Evolutionary conservation across 2,888 invertebrate genomes (phyloP).

Genomic region (Pycnomerus fuliginosus): DNA sequence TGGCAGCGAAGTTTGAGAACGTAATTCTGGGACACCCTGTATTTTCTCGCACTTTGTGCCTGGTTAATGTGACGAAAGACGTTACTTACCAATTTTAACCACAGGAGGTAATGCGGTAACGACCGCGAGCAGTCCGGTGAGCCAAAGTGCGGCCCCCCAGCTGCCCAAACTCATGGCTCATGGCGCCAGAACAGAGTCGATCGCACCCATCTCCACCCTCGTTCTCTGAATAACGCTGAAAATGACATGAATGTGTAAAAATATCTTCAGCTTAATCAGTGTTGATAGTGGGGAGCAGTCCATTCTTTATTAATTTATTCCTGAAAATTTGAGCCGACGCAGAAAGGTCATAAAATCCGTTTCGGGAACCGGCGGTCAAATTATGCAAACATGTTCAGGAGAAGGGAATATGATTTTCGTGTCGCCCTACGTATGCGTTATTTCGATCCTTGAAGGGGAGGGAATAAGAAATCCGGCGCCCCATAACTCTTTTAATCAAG

Average conservation of each 20-base stretch:
- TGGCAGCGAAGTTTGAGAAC: too few species aligned
- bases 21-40: too few species aligned
- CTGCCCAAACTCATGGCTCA: constrained; percentile 47
- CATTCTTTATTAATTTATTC: background rate
- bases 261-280: constrained; percentile 4
- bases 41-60: too few species aligned
- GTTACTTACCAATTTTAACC: constrained; percentile 51
- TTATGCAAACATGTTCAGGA: too few species aligned
- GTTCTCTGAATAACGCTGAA: constrained; percentile 4
- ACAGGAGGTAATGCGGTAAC: constrained; percentile 47
- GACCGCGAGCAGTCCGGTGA: constrained; percentile 45
- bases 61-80: too few species aligned
- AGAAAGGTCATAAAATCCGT: too few species aligned
- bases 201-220: constrained; percentile 8
- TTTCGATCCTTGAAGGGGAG: too few species aligned
- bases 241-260: constrained; percentile 10
- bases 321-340: constrained; percentile 1
- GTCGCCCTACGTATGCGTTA: too few species aligned
- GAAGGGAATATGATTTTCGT: too few species aligned
- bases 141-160: constrained; percentile 46
- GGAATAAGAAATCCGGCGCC: too few species aligned
- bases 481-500: too few species aligned
- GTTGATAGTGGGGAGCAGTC: background rate
- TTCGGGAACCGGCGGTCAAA: too few species aligned
- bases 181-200: constrained; percentile 33